A percentile compares a stretch with the other conserved stretches of the same genome.
Evolutionary conservation across 2,113 vertebrate genomes (phyloP).

Genomic region (Irena cyanogastra): DNA sequence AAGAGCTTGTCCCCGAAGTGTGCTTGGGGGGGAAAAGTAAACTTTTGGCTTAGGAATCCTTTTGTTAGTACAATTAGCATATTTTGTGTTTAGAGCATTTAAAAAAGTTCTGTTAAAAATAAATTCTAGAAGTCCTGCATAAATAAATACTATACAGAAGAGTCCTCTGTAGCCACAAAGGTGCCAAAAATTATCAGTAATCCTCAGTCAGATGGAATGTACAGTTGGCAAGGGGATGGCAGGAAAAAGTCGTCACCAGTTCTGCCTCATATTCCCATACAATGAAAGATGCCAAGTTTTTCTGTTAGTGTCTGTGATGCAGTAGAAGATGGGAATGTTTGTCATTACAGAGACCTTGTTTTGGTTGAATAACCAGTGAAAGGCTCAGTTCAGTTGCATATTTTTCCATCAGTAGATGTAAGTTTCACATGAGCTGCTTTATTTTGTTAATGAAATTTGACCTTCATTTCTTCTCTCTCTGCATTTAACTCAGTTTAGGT

Average conservation of each 20-base stretch:
- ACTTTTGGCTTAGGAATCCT: conserved; percentile 9
- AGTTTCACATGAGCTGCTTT: conserved; percentile 40
- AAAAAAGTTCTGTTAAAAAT: conserved; percentile 59
- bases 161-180: conserved; percentile 53
- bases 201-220: conserved; percentile 70
- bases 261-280: conserved; percentile 50
- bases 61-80: conserved; percentile 50
- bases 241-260: conserved; percentile 49
- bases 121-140: conserved; percentile 56
- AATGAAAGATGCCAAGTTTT: conserved; percentile 57
- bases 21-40: background rate
- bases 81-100: conserved; percentile 46
- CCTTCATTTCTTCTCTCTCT: background rate
- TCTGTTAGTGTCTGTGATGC: conserved; percentile 29
- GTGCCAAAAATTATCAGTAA: conserved; percentile 70
- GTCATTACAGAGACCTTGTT: conserved; percentile 58
- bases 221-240: conserved; percentile 62
- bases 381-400: background rate
- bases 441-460: conserved; percentile 53
- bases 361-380: conserved; percentile 49
- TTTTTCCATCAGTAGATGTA: background rate
- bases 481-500: conserved; percentile 36
- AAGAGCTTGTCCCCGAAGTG: background rate
- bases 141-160: conserved; percentile 70
- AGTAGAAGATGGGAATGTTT: conserved; percentile 55